Base-by-base conservation (phyloP, 2,113 vertebrate species). In the Athene noctua region DNA sequence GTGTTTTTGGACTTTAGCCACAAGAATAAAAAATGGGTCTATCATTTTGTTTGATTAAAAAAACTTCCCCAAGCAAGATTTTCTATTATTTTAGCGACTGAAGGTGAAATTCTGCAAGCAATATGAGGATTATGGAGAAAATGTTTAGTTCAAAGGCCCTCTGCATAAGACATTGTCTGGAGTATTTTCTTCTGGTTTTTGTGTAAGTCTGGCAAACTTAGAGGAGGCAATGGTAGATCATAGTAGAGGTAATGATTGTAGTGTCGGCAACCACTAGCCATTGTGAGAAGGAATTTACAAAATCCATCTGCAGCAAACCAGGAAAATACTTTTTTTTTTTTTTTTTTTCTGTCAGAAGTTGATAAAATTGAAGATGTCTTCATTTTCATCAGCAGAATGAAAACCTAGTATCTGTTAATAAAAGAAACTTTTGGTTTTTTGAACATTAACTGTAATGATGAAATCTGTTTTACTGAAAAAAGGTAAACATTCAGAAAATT, bases 1-100 rank as follows among this genome's bases (percentile, higher is more conserved):
- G 83, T 80, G 86, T 65, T 95, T 96, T 96, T 97, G 91, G 95
- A 96, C 87, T 95, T 95, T 62, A 96, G 92, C 89, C 88, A 92
- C 26, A 9, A 90, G 92, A 88, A 83, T 85, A 67, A 95, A 96
- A 92, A 86, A 68, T 34, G 51, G 49, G 13, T 90, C 80, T 86
- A 77, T 87, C 34, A 75, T 92, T 96, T 84, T 1, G 11, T 92
- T 95, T 87, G 84, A 85, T 94, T 88, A 42, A 88, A 77, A 95
- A 86, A 93, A 63, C n/a, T 95, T 95, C 90, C 63, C 62, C 70
- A 93, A 94, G 88, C 16, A 87, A 84, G 46, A 66, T 81, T 95
- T 96, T 95, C 47, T 80, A 66, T 75, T 86, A 42, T 92, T 94
- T 88, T 84, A 83, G 82, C 66, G 55, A 51, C 25, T 75, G 82